Evolutionary conservation across 2,113 vertebrate genomes (phyloP), one percentile per base, ranked within the genome.

Genomic region (Galbula dea): DNA sequence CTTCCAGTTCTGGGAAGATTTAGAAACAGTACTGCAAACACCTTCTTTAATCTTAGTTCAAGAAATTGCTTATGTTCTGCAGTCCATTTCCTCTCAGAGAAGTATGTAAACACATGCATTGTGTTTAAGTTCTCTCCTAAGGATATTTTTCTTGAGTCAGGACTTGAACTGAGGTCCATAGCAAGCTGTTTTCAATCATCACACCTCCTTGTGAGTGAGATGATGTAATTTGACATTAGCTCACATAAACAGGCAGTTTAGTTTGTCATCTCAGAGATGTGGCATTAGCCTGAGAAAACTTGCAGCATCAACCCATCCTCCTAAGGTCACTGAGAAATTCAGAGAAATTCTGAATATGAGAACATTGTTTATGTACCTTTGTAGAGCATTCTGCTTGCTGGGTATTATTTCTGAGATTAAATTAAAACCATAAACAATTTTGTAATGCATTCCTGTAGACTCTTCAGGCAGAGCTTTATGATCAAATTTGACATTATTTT

Each of bases 401-500:
- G 41, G 55, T 77, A 58, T 75, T 76, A 69, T 83, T 89, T 82
- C 68, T 72, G 73, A 69, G 83, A 72, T 76, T 79, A 86, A 94
- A 91, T 95, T 88, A 93, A 95, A 95, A 49, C 36, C 32, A 86
- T 67, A 43, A 92, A 92, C 72, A 95, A 61, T 29, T 43, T 80
- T 65, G 24, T 36, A 20, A 67, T 46, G 26, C 9, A 55, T 83
- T 94, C 23, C 21, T 77, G 12, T 22, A 55, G 34, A 45, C 67
- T 75, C 21, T 83, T 74, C 62, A 83, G 66, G 48, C 66, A 81
- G 36, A 27, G 34, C 71, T 83, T 68, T 83, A 90, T 67, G 73
- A 79, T 62, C 83, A 69, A 59, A 41, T 71, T 32, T 34, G 19
- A 75, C 39, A 67, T 24, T 68, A 72, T 86, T 82, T 52, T 55